Conservation (phyloP, 2,888 invertebrate genomes). For the Scaptodrosophila latifasciaeformis region DNA sequence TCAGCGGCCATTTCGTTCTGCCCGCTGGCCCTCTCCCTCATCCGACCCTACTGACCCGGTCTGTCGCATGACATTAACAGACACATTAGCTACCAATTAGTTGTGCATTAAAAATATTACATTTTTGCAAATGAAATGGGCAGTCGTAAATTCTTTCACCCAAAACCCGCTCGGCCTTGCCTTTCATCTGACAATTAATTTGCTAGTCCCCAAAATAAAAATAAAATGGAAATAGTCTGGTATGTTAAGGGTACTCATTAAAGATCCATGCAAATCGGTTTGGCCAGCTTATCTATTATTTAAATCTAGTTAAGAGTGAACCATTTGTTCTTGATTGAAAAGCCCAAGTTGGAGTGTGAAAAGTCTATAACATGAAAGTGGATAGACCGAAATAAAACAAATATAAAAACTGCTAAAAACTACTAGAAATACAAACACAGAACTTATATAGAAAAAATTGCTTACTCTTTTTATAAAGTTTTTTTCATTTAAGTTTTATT, state of each 20-base stretch:
- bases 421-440: too few species aligned
- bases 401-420: too few species aligned
- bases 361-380: too few species aligned
- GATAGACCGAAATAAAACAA: too few species aligned
- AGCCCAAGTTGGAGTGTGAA: slow-evolving; percentile 11
- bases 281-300: slow-evolving; percentile 53
- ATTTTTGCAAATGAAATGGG: neutral
- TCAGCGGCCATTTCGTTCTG: too few species aligned
- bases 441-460: too few species aligned
- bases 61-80: slow-evolving; percentile 24
- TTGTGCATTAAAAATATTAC: slow-evolving; percentile 27
- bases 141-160: neutral
- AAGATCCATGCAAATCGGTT: too few species aligned
- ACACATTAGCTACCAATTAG: slow-evolving; percentile 38
- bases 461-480: too few species aligned
- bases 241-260: too few species aligned
- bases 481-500: too few species aligned
- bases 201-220: neutral
- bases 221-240: neutral
- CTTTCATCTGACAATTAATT: neutral
- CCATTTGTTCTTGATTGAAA: slow-evolving; percentile 63
- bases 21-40: neutral
- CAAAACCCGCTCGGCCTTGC: neutral
- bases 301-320: slow-evolving; percentile 64
- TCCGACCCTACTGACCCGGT: neutral